Evolutionary conservation across 2,797 vertebrate genomes (phyloP).

Genomic region (Tapera naevia): DNA sequence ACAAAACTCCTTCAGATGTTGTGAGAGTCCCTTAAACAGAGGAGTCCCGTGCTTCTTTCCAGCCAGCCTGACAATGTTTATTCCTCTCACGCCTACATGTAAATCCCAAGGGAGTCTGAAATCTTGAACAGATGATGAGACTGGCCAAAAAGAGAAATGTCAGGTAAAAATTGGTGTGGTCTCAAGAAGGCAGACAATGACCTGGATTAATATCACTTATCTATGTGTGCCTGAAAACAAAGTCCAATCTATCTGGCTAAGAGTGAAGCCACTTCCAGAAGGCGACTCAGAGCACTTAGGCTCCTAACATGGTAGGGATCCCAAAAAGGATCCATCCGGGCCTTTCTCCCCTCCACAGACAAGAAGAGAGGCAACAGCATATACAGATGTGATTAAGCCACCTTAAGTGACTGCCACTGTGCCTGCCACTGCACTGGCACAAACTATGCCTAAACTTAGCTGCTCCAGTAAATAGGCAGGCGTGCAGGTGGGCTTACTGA

Average conservation of each 20-base stretch:
- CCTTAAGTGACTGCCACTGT: neutral
- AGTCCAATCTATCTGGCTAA: neutral
- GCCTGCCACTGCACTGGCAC: neutral
- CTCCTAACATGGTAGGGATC: neutral
- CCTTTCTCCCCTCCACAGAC: neutral
- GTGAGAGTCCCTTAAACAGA: neutral
- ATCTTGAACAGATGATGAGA: neutral
- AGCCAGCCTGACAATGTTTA: neutral
- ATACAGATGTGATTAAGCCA: neutral
- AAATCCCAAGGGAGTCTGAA: neutral
- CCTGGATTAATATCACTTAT: neutral
- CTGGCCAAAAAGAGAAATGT: neutral
- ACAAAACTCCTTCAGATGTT: neutral
- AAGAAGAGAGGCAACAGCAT: neutral
- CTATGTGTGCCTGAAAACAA: neutral
- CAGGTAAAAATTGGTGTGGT: neutral
- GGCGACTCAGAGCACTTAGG: neutral
- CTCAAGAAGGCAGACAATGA: neutral
- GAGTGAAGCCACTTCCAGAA: neutral
- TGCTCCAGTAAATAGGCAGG: neutral
- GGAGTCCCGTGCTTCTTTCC: neutral
- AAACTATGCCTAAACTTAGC: neutral
- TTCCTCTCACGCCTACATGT: neutral
- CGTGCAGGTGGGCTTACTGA: neutral
- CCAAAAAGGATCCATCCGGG: neutral